These are phyloP conservation scores for Eurois occulta DNA, from an alignment of 2,888 invertebrate species.

Conservation along the genomic window DNA sequence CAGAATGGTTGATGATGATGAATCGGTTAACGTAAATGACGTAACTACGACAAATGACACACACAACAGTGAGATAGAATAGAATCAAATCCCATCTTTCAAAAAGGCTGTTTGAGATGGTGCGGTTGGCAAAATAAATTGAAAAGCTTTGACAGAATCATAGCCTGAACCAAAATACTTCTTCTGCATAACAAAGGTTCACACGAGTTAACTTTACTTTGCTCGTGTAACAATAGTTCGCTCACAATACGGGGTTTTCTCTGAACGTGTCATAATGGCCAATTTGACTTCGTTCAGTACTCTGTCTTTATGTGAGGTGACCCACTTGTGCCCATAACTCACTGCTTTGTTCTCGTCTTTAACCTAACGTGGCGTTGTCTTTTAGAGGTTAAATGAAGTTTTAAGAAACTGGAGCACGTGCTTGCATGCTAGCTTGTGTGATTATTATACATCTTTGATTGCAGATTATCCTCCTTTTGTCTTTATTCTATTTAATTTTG, in stretches of 20 bases:
- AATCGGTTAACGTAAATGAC: too few species aligned
- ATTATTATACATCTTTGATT: neutral
- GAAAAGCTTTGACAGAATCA: constrained; percentile 17
- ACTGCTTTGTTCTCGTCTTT: constrained; percentile 48
- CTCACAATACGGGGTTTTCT: constrained; percentile 53
- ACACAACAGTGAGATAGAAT: neutral
- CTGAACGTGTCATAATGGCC: constrained; percentile 53
- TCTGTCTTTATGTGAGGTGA: constrained; percentile 48
- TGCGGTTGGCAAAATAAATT: neutral
- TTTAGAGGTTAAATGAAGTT: neutral
- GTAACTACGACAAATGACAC: neutral
- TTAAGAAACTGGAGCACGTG: neutral
- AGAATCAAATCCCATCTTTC: neutral
- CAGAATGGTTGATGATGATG: neutral
- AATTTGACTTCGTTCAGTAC: constrained; percentile 44
- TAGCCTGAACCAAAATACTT: constrained; percentile 8
- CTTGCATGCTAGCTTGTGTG: neutral
- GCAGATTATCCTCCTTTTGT: neutral
- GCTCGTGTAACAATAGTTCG: constrained; percentile 38
- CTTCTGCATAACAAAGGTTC: constrained; percentile 27
- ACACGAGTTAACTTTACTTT: constrained; percentile 28
- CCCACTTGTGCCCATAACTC: constrained; percentile 53
- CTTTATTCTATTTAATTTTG: neutral
- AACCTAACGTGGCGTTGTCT: constrained; percentile 9
- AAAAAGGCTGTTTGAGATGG: neutral